phyloP scores from a whole-genome alignment of 2,797 vertebrate species.

The Rhadinocentrus ornatus region DNA sequence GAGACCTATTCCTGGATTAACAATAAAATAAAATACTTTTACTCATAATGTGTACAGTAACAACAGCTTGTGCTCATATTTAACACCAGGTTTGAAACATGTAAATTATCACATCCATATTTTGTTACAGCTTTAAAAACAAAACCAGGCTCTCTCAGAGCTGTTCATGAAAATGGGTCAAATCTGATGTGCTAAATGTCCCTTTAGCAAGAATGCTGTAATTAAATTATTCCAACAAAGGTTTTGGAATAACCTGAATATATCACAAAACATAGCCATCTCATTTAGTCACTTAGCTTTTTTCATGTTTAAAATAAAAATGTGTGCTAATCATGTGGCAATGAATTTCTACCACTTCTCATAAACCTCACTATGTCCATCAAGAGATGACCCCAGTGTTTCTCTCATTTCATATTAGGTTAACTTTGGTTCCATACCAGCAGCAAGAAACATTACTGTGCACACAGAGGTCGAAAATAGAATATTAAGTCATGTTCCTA shows the following conservation, averaged over 20 bases:
- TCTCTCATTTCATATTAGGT: not conserved
- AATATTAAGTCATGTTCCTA: conserved; percentile 13
- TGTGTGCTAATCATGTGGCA: not conserved
- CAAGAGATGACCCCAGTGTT: not conserved
- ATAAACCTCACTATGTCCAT: not conserved
- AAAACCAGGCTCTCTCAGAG: too few species aligned
- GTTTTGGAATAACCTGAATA: too few species aligned
- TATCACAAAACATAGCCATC: not conserved
- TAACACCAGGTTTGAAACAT: too few species aligned
- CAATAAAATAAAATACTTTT: too few species aligned
- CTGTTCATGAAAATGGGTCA: not conserved
- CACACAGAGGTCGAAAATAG: not conserved
- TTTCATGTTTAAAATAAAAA: not conserved
- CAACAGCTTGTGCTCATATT: too few species aligned
- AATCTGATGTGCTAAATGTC: conserved; percentile 1
- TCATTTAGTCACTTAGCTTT: not conserved
- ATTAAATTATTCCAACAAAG: not conserved
- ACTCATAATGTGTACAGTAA: too few species aligned
- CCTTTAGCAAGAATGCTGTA: not conserved
- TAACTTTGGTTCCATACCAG: too few species aligned
- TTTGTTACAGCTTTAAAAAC: too few species aligned
- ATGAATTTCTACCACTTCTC: not conserved
- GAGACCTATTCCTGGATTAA: not conserved
- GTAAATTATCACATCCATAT: too few species aligned
- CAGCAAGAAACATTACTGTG: not conserved